phyloP scores from a whole-genome alignment of 2,113 vertebrate species.

The Plestiodon gilberti region DNA sequence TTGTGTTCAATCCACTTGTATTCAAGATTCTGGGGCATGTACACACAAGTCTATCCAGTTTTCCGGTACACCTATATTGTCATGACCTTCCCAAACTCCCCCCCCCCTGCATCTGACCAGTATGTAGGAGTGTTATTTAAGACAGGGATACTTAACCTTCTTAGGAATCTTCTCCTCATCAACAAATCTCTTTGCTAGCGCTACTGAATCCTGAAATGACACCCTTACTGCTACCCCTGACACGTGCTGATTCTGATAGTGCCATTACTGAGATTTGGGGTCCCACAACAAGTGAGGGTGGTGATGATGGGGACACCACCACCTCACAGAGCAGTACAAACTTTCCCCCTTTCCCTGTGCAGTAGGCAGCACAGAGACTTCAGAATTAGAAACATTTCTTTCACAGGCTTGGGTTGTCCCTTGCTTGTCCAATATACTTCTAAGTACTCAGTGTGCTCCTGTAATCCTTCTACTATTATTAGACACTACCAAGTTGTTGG shows the following conservation, averaged over 20 bases:
- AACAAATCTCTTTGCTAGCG: background rate
- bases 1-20: background rate
- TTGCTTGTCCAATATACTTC: background rate
- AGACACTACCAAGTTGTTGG: background rate
- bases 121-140: background rate
- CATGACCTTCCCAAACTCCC: background rate
- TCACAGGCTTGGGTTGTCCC: background rate
- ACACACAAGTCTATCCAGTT: background rate
- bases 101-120: background rate
- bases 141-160: background rate
- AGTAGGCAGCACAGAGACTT: background rate
- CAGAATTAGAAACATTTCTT: background rate
- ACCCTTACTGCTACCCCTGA: background rate
- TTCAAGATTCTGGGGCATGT: background rate
- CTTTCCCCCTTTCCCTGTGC: background rate
- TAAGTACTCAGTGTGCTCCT: no score
- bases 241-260: background rate
- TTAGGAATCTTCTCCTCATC: background rate
- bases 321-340: background rate
- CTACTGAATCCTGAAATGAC: background rate
- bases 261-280: background rate
- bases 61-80: background rate
- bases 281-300: background rate
- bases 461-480: background rate
- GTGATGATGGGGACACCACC: background rate